Evolutionary conservation across 2,113 vertebrate species (phyloP).

Genomic region (Coregonus clupeaformis): DNA sequence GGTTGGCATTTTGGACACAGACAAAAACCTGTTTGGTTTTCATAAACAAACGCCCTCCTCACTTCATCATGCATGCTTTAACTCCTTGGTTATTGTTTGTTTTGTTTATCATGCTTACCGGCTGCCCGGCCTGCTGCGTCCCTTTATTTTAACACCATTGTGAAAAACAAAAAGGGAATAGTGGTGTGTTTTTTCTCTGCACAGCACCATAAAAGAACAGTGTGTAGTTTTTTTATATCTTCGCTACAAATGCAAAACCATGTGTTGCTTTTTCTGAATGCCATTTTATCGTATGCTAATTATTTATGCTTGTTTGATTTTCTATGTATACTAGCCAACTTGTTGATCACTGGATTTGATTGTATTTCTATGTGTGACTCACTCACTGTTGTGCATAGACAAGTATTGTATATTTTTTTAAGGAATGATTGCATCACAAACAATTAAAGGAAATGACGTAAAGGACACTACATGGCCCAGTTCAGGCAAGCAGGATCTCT

Average conservation of each 20-base stretch:
- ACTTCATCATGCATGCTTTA: constrained; percentile 32
- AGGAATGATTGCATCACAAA: constrained; percentile 56
- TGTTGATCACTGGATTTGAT: constrained; percentile 68
- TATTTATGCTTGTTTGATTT: constrained; percentile 24
- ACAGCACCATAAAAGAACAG: neutral
- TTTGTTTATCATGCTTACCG: constrained; percentile 13
- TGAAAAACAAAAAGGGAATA: neutral
- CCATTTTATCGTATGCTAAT: constrained; percentile 31
- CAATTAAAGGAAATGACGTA: constrained; percentile 66
- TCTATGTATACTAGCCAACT: constrained; percentile 34
- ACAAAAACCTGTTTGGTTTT: neutral
- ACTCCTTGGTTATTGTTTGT: constrained; percentile 10
- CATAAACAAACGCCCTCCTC: constrained; percentile 1
- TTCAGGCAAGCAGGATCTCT: constrained; percentile 36
- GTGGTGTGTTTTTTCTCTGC: neutral
- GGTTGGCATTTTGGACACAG: no score
- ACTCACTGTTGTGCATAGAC: no score
- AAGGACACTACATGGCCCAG: constrained; percentile 25
- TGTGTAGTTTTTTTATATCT: neutral
- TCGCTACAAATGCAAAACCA: no score
- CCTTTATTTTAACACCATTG: neutral
- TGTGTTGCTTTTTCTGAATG: constrained; percentile 25
- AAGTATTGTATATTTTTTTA: constrained; percentile 35
- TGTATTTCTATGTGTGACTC: constrained; percentile 44
- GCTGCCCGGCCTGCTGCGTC: neutral